Base-by-base conservation (phyloP, 2,888 invertebrate genomes). In the Hartigia nigra region DNA sequence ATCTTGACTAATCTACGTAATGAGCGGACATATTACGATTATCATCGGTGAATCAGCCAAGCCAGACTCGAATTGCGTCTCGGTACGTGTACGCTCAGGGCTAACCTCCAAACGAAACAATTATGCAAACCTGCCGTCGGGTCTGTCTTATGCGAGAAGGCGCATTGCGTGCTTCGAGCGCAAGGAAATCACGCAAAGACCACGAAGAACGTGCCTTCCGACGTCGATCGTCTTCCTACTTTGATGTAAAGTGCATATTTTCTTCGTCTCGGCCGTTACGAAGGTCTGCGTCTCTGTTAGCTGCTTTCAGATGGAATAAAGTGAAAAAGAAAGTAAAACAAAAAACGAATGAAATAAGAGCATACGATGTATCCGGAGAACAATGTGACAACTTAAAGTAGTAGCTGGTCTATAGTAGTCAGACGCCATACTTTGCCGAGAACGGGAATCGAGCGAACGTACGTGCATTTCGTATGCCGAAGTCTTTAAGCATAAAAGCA, bases 31-130 rank as follows among this genome's bases (percentile, higher is more conserved):
- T 55, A 34, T 72, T 72, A 72, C 32, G 72, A 72, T 72, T 72
- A 72, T 72, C 72, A 34, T 34, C 31, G 72, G 72, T 9, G 72
- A 72, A 72, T 72, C 72, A 72, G 72, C 32, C 72, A 34, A 34
- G 72, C 31, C 72, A 34, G 31, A 32, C 72, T 72, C 72, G 72
- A 72, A 72, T 32, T 23, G 72, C 72, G 72, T 34, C 31, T 34
- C 72, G 72, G 72, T 72, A 72, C 32, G 34, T 72, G 72, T 34
- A 72, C 72, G 72, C 72, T 72, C 72, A 72, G 72, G 72, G 72
- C 72, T 32, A 72, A 72, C 72, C 32, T 72, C 72, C 31, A 72
- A 72, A 72, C 14, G 72, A 72, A 72, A 72, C 32, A 72, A 72
- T 72, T 72, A 72, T 72, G 72, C 31, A 72, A 72, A 32, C 31